Percentiles rank a stretch among this genome's conserved stretches.
Conservation (phyloP, 2,113 vertebrate genomes). For the Furnarius figulus region DNA sequence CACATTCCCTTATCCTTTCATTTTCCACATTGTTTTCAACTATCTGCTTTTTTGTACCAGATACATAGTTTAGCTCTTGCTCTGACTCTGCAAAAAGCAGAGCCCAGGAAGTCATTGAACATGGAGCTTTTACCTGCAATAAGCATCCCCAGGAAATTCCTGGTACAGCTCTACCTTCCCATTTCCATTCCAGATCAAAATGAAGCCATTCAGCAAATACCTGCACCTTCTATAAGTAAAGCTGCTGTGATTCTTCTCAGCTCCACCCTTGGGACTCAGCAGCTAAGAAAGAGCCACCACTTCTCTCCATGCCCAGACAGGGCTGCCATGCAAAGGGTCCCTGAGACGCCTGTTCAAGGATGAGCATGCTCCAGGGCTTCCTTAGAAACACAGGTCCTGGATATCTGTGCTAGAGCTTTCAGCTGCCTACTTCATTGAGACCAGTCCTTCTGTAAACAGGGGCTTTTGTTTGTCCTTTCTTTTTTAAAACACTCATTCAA, state of each 20-base stretch:
- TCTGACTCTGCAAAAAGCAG: not conserved
- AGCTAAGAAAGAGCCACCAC: not conserved
- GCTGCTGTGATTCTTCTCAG: not conserved
- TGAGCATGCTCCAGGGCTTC: not conserved
- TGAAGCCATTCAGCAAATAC: not conserved
- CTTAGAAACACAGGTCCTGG: not conserved
- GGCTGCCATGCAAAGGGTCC: not conserved
- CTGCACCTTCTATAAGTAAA: not conserved
- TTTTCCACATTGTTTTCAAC: not conserved
- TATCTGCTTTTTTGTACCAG: not conserved
- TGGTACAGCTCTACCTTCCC: not conserved
- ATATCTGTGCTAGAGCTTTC: not conserved
- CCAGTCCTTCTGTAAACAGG: not conserved
- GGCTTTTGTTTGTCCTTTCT: fast-evolving
- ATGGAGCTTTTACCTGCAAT: not conserved
- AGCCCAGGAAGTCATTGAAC: not conserved
- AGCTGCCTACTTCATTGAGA: not conserved
- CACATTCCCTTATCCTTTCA: not conserved
- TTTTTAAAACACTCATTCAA: not conserved
- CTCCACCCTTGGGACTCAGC: not conserved
- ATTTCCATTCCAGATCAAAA: not conserved
- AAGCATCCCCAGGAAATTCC: not conserved
- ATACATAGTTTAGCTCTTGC: not conserved
- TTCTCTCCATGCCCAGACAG: not conserved
- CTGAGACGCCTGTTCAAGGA: not conserved